Base-by-base conservation (phyloP, 2,113 vertebrate genomes). In the Perca schrenkii region DNA sequence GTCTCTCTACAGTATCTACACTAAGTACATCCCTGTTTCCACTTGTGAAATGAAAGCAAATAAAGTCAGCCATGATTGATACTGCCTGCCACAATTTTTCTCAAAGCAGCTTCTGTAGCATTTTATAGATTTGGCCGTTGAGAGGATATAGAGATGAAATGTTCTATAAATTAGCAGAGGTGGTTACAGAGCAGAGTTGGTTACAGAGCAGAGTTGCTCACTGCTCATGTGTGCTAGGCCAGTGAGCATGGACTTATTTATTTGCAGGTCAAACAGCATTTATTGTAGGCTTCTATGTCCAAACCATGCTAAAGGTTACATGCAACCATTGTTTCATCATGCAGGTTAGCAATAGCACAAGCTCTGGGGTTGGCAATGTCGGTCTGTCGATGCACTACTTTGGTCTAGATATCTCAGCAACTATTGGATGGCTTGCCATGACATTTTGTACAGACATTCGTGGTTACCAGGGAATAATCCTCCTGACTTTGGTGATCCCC, bases 51-150 rank as follows among this genome's bases (percentile, higher is more conserved):
- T 40, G 31, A 58, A 65, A 60, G 77, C 14, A 74, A 70, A 83
- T 79, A 19, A 83, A 76, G 70, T 77, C 73, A 15, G 67, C 67
- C 16, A 2, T 73, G 86, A 87, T 57, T 84, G 86, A 89, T 85
- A 31, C 63, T 15, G 74, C 47, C 74, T 63, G 34, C 73, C 74
- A 47, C 25, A 8, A 60, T 61, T 78, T 74, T 73, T 88, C 67
- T 88, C 53, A 62, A 57, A 80, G 80, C 50, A 25, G 25, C 25
- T 34, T 67, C 52, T 63, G 77, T 2, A 57, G 68, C 77, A n/a
- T 66, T 85, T 82, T 64, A 34, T 66, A 52, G 82, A 86, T 63
- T 65, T 80, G 74, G 76, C 58, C 3, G 16, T 8, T 71, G 61
- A 74, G 22, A 52, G 46, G 60, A 74, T 62, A 72, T n/a, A 5